These are phyloP conservation scores for Oasisia sp. DNA, from an alignment of 2,888 invertebrate genomes.

Conservation along the genomic window DNA sequence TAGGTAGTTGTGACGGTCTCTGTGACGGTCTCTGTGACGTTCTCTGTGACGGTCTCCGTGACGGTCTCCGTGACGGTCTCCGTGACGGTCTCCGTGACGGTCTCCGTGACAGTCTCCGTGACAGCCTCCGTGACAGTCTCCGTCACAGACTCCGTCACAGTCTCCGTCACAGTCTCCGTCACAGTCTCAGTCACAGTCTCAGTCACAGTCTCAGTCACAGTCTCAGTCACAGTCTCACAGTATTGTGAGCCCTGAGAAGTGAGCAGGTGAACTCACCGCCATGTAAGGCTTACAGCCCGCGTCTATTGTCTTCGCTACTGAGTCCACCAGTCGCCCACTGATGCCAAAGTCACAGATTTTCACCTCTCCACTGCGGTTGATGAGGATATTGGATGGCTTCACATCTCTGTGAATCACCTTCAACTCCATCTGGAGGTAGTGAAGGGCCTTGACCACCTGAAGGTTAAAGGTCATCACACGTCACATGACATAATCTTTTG, in stretches of 20 bases:
- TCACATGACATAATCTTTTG: neutral
- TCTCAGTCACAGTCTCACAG: neutral
- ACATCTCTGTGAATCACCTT: conserved; percentile 93
- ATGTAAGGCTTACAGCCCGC: conserved; percentile 99
- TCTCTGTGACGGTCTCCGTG: no score
- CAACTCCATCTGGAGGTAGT: conserved; percentile 86
- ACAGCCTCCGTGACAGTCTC: no score
- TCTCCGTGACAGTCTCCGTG: no score
- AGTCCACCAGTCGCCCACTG: conserved; percentile 96
- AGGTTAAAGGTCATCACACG: neutral
- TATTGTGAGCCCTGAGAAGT: neutral
- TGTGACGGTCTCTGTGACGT: neutral
- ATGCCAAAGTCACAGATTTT: conserved; percentile 99
- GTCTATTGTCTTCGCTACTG: conserved; percentile 96
- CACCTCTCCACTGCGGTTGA: conserved; percentile 90
- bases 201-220: no score
- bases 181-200: no score
- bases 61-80: no score
- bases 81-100: no score
- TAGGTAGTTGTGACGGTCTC: no score
- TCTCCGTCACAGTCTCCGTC: no score
- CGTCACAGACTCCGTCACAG: no score
- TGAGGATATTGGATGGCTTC: conserved; percentile 96
- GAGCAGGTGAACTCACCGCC: conserved; percentile 76
- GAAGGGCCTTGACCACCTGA: conserved; percentile 87